Conservation (phyloP, 2,888 invertebrate genomes). For the Achlya flavicornis region DNA sequence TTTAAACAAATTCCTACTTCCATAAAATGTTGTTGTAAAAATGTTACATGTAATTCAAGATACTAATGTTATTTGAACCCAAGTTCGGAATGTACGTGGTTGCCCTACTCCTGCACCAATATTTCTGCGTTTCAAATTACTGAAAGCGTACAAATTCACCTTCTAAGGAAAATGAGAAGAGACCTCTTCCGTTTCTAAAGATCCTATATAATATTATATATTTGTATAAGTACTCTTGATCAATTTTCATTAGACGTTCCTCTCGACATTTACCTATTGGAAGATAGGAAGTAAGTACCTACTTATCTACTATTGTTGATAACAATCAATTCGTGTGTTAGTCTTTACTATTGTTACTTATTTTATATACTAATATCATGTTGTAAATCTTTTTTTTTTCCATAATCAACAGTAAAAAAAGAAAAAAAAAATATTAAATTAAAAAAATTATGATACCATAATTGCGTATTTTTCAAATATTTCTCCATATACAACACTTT, state of each 20-base stretch:
- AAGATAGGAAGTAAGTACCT: neutral
- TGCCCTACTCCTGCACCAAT: constrained; percentile 25
- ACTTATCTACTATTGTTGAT: neutral
- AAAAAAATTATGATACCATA: too few species aligned
- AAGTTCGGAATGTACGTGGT: constrained; percentile 18
- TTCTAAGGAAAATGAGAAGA: constrained; percentile 18
- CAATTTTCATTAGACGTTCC: neutral
- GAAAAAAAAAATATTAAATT: too few species aligned
- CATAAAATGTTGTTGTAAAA: too few species aligned
- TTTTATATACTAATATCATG: too few species aligned
- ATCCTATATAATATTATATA: neutral
- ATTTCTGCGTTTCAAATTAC: constrained; percentile 39
- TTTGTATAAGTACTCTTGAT: neutral
- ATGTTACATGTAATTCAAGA: too few species aligned
- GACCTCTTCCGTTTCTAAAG: constrained; percentile 12
- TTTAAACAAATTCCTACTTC: constrained; percentile 19
- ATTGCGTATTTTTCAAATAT: too few species aligned
- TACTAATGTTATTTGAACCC: too few species aligned
- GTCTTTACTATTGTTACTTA: too few species aligned
- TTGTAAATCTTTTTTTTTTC: too few species aligned
- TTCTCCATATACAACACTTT: too few species aligned
- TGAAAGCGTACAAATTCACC: constrained; percentile 35
- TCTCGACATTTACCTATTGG: neutral
- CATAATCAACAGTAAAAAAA: too few species aligned
- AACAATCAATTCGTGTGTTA: neutral